Conservation (phyloP, 2,888 invertebrate species). For the Brachypalpus laphriformis region DNA sequence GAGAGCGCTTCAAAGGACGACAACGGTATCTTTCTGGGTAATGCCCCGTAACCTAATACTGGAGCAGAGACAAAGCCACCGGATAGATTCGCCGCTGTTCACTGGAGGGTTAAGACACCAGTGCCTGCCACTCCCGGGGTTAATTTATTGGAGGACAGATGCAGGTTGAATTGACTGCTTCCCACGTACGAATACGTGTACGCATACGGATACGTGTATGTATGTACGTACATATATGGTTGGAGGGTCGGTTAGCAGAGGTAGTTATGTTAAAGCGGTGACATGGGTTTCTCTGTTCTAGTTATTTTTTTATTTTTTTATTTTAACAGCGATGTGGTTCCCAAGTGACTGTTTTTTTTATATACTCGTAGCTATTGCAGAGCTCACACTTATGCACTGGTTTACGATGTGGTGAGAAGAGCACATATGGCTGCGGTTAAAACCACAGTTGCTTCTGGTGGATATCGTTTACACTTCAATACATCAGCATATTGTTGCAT, state of each 20-base stretch:
- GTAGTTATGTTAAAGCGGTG: conserved; percentile 7
- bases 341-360: neutral
- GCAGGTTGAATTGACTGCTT: conserved; percentile 12
- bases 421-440: conserved; percentile 10
- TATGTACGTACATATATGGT: neutral
- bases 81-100: conserved; percentile 51
- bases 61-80: conserved; percentile 17
- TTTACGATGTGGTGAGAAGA: conserved; percentile 26
- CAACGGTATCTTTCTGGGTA: conserved; percentile 26
- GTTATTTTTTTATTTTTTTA: neutral
- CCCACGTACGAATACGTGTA: neutral
- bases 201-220: too few species aligned
- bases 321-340: neutral
- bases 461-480: conserved; percentile 25
- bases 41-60: conserved; percentile 46
- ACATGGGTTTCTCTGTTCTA: neutral
- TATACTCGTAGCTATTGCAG: neutral
- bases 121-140: conserved; percentile 32
- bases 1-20: conserved; percentile 48
- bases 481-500: conserved; percentile 15
- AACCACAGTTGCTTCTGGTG: neutral
- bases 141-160: conserved; percentile 54
- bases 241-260: neutral
- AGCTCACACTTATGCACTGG: conserved; percentile 18
- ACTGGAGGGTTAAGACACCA: conserved; percentile 59